phyloP scores from a whole-genome alignment of 2,888 invertebrate genomes.

The Bhutanitis thaidina region DNA sequence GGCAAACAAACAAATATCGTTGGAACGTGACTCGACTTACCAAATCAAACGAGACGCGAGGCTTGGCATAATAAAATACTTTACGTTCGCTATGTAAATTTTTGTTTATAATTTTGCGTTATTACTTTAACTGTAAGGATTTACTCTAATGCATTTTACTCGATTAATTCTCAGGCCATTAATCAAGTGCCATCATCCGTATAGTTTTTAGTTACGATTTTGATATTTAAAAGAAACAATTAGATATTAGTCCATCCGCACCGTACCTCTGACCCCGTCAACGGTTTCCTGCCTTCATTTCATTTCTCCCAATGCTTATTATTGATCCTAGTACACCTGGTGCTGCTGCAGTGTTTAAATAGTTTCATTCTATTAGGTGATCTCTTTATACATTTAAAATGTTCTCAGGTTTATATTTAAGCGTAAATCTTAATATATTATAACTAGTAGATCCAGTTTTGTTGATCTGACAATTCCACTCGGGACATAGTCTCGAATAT shows the following conservation, averaged over 20 bases:
- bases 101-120: conserved; percentile 59
- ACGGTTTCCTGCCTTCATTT: conserved; percentile 26
- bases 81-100: conserved; percentile 51
- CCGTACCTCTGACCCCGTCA: conserved; percentile 22
- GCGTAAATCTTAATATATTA: conserved; percentile 58
- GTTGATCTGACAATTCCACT: conserved; percentile 34
- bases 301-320: conserved; percentile 24
- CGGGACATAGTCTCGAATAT: conserved; percentile 49
- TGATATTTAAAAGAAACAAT: conserved; percentile 58
- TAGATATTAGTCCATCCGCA: conserved; percentile 43
- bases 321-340: conserved; percentile 54
- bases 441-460: conserved; percentile 58
- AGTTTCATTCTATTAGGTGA: conserved; percentile 56
- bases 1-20: conserved; percentile 57
- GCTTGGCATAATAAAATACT: conserved; percentile 61
- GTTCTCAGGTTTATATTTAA: conserved; percentile 55
- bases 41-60: conserved; percentile 71
- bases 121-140: conserved; percentile 56
- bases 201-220: conserved; percentile 63
- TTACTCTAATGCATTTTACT: conserved; percentile 78
- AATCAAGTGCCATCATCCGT: conserved; percentile 76
- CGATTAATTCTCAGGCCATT: conserved; percentile 79
- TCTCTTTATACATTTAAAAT: conserved; percentile 66
- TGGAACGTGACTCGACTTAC: conserved; percentile 74
- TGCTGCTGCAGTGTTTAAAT: conserved; percentile 61